Percentiles rank a stretch among this genome's conserved stretches.
Conservation (phyloP, 2,113 vertebrate species). For the Hyperoodon ampullatus region DNA sequence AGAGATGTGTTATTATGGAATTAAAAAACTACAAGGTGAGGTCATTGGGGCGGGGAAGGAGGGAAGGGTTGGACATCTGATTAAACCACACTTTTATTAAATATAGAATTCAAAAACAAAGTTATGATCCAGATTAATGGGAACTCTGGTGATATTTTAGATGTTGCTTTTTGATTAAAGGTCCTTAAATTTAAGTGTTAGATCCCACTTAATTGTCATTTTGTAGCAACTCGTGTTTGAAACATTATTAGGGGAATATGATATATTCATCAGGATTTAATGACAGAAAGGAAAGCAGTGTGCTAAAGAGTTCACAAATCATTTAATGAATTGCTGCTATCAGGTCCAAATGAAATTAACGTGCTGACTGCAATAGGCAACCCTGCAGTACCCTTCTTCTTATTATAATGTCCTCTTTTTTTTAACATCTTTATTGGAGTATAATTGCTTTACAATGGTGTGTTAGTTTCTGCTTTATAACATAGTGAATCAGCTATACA, state of each 20-base stretch:
- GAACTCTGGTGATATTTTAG: not conserved
- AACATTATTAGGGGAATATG: not conserved
- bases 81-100: conserved; percentile 25
- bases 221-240: not conserved
- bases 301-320: not conserved
- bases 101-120: conserved; percentile 19
- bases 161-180: conserved; percentile 33
- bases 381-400: not conserved
- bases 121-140: not conserved
- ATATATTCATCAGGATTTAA: conserved; percentile 33
- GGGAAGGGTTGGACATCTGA: not conserved
- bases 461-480: too few species aligned
- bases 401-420: not conserved
- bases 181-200: not conserved
- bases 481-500: too few species aligned
- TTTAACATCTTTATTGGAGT: too few species aligned
- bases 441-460: too few species aligned
- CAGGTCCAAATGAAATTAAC: not conserved
- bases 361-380: not conserved
- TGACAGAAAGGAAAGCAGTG: not conserved
- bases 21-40: not conserved
- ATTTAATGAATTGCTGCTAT: not conserved
- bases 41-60: not conserved
- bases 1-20: not conserved
- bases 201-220: not conserved